Percentiles rank a stretch among this genome's conserved stretches.
These are phyloP conservation scores for Sebastes diploproa DNA, from an alignment of 2,797 vertebrate genomes.

Conservation along the genomic window DNA sequence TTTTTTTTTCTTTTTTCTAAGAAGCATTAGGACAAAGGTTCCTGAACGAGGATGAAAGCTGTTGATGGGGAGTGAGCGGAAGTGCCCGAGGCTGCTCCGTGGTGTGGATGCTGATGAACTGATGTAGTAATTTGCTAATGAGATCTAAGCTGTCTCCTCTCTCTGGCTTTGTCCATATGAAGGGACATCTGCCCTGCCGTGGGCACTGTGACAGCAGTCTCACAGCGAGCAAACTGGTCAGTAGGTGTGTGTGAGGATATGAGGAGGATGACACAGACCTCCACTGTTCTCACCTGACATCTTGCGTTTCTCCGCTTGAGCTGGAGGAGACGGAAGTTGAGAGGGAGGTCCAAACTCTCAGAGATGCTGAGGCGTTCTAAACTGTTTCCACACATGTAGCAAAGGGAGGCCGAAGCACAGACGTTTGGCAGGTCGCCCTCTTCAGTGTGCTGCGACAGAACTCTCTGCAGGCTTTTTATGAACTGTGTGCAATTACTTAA, in stretches of 20 bases:
- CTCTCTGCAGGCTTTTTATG: conserved; percentile 60
- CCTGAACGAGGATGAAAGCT: conserved; percentile 52
- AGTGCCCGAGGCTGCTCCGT: conserved; percentile 47
- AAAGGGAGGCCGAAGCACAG: conserved; percentile 6
- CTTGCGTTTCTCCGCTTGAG: conserved; percentile 5
- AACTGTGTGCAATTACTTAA: conserved; percentile 68
- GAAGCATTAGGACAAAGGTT: conserved; percentile 43
- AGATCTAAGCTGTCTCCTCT: conserved; percentile 58
- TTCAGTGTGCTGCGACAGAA: conserved; percentile 41
- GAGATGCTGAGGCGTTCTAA: conserved; percentile 44
- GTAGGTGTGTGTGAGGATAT: conserved; percentile 27
- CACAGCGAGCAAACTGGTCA: conserved; percentile 18
- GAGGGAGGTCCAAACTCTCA: conserved; percentile 11
- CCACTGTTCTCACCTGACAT: conserved; percentile 43
- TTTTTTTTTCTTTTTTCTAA: background rate
- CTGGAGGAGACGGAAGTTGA: conserved; percentile 18
- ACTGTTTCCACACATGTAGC: conserved; percentile 30
- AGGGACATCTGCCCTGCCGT: conserved; percentile 64
- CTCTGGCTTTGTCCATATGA: conserved; percentile 61
- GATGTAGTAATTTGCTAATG: conserved; percentile 69
- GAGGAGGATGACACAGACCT: conserved; percentile 17
- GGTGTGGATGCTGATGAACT: conserved; percentile 67
- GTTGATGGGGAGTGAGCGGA: conserved; percentile 44
- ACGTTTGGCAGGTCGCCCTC: conserved; percentile 57
- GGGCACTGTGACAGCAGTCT: conserved; percentile 44